Evolutionary conservation across 1,140 invertebrate species (phyloP), one percentile per base, ranked within the genome.

Genomic region (Trichomalopsis sarcophagae): DNA sequence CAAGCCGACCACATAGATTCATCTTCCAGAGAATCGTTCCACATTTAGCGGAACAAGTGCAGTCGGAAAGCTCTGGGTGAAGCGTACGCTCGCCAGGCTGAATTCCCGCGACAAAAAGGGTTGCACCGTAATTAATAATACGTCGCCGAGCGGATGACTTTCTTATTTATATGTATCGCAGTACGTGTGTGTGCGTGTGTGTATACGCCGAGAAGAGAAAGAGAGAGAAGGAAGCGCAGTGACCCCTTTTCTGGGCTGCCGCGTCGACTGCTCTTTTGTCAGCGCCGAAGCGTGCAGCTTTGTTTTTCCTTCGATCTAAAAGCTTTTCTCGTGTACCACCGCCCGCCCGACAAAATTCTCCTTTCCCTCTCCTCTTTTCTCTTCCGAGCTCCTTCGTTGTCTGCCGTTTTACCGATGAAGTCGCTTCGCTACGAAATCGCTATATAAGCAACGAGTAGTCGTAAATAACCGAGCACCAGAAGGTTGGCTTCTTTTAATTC

Each of bases 271-370:
- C 44, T 62, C 74, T 83, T 83, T 76, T 83, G 81, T 83, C 74
- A 83, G 81, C 66, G 4, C 10, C 30, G 74, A 68, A 23, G 81
- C 71, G 44, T 62, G 50, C 55, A 62, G 55, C 81, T 83, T 83
- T 83, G 81, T 83, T 83, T 83, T 83, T 83, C 81, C 71, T 68
- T 83, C 74, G 74, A 77, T 83, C 81, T 83, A 83, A 83, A 83
- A 83, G 81, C 81, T 77, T 83, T 83, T 83, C 81, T 77, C 81
- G 30, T 83, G 81, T 76, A 77, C 55, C 68, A 83, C 55, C 10
- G 17, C 55, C 17, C 21, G 2, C 23, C 50, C 47, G 14, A 77
- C 50, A 44, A 44, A 66, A 73, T 76, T 55, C 74, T 83, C 55
- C 36, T 82, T 40, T 1, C 17, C n/a, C 40, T 50, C 30, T 13